A percentile compares a stretch with the other conserved stretches of the same genome.
Conservation (phyloP, 2,113 vertebrate species). For the Seriola aureovittata region DNA sequence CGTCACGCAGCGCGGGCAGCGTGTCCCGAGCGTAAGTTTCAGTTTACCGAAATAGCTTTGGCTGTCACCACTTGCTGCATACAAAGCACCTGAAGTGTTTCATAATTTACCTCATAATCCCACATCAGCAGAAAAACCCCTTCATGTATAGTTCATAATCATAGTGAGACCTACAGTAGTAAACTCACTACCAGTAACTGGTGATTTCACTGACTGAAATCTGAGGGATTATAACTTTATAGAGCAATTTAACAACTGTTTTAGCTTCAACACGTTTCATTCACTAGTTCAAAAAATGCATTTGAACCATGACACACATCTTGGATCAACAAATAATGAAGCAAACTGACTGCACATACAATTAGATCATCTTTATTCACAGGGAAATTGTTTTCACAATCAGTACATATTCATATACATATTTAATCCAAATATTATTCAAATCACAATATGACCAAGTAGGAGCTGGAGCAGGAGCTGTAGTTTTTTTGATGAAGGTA, state of each 20-base stretch:
- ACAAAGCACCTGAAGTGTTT: neutral
- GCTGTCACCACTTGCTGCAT: neutral
- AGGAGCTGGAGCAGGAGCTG: too few species aligned
- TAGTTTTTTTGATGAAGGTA: too few species aligned
- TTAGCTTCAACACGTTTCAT: neutral
- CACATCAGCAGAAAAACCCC: neutral
- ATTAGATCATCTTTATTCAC: too few species aligned
- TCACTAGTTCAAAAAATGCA: neutral
- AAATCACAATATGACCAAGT: too few species aligned
- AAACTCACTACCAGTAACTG: neutral
- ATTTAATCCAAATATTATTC: too few species aligned
- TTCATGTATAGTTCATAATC: too few species aligned
- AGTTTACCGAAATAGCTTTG: neutral
- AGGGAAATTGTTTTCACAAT: too few species aligned
- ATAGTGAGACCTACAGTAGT: neutral
- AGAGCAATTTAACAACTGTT: neutral
- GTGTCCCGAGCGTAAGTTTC: neutral
- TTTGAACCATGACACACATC: neutral
- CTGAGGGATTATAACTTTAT: neutral
- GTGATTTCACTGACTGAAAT: neutral
- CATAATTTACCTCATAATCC: slow-evolving; percentile 1
- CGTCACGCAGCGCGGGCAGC: too few species aligned
- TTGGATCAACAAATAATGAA: neutral
- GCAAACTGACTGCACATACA: too few species aligned
- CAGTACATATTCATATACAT: too few species aligned